These are phyloP conservation scores for Polyommatus iphigenia DNA, from an alignment of 2,888 invertebrate genomes.

Conservation along the genomic window DNA sequence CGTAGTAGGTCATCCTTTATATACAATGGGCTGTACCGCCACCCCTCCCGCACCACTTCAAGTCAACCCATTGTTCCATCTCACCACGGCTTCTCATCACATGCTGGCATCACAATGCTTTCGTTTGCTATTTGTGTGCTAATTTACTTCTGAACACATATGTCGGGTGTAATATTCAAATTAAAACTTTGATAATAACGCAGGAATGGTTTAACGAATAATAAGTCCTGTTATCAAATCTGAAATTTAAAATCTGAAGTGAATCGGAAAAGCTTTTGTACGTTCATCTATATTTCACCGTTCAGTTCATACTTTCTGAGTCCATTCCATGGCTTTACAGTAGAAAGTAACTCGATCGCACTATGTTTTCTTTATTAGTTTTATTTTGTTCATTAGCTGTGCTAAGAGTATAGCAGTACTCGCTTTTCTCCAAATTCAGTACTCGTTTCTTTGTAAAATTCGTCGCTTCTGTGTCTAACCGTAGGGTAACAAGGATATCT, in stretches of 20 bases:
- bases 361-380: not conserved
- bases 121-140: not conserved
- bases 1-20: not conserved
- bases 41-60: constrained; percentile 63
- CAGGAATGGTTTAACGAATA: not conserved
- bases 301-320: constrained; percentile 33
- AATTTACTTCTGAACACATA: not conserved
- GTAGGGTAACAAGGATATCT: constrained; percentile 49
- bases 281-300: not conserved
- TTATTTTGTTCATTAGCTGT: not conserved
- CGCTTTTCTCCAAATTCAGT: not conserved
- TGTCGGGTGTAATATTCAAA: not conserved
- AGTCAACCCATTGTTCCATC: constrained; percentile 73
- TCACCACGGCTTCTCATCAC: constrained; percentile 45
- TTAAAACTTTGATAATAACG: not conserved
- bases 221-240: not conserved
- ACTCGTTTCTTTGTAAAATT: constrained; percentile 24
- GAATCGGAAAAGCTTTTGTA: constrained; percentile 2
- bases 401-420: not conserved
- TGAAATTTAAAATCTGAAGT: not conserved
- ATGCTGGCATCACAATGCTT: not conserved
- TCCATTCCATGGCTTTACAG: constrained; percentile 35
- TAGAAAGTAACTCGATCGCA: constrained; percentile 32
- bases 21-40: constrained; percentile 34
- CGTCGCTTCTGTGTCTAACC: constrained; percentile 45